Conservation (phyloP, 2,113 vertebrate species). For the Psephotus haematonotus region DNA sequence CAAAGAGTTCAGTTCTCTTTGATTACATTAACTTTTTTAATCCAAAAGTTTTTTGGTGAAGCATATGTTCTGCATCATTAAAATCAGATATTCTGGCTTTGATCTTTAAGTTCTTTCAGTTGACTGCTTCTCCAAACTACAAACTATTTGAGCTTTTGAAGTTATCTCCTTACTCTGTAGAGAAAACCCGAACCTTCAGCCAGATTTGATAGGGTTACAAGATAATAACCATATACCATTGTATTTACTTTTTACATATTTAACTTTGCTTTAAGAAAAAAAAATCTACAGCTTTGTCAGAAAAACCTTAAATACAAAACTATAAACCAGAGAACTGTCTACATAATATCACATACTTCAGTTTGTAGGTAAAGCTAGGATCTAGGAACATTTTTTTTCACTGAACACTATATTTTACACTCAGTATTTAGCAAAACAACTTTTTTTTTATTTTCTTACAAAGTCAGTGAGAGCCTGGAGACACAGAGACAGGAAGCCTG, state of each 20-base stretch:
- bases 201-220: slow-evolving; percentile 68
- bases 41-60: slow-evolving; percentile 69
- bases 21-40: slow-evolving; percentile 73
- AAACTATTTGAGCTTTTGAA: slow-evolving; percentile 71
- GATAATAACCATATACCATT: slow-evolving; percentile 58
- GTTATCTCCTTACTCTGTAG: slow-evolving; percentile 64
- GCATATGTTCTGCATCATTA: slow-evolving; percentile 78
- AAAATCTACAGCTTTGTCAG: not conserved
- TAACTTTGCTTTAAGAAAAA: not conserved
- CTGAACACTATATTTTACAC: not conserved
- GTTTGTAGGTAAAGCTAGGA: not conserved
- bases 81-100: slow-evolving; percentile 76
- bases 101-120: slow-evolving; percentile 71
- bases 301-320: not conserved
- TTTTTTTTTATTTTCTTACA: not conserved
- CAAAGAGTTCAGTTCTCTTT: slow-evolving; percentile 62
- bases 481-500: not conserved
- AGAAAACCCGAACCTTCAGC: slow-evolving; percentile 59
- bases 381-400: not conserved
- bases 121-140: slow-evolving; percentile 69
- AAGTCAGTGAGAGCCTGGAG: not conserved
- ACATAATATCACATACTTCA: not conserved
- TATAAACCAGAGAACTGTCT: not conserved
- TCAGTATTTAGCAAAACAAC: not conserved
- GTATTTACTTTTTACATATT: slow-evolving; percentile 22